Evolutionary conservation across 2,113 vertebrate genomes (phyloP), one percentile per base, ranked within the genome.

Genomic region (Vicugna pacos): DNA sequence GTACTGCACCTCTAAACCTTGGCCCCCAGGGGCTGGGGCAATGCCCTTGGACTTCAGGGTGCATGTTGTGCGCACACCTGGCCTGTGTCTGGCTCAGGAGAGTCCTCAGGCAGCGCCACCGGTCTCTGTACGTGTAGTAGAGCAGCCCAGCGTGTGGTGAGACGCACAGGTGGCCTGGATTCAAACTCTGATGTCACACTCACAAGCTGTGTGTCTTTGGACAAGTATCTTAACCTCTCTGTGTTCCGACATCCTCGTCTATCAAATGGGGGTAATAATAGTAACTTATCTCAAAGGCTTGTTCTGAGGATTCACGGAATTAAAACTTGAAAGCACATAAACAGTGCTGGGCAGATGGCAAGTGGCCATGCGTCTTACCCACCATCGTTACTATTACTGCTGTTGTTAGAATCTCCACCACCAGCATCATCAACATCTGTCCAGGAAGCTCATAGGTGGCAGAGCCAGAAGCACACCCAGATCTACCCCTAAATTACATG

Each of bases 111-210:
- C 32, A 35, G 3, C 38, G 58, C 19, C 64, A 20, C 16, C 5
- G 6, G 42, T 19, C 65, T 64, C 6, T 79, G 54, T 4, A 8
- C 2, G 19, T 11, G 13, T 0, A 32, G 30, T 0, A 0, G 8
- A 30, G 17, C 32, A 4, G 6, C 12, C 7, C 14, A 42, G 38
- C 38, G 28, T 0, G 7, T 22, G n/a, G 32, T 15, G 54, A n/a
- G n/a, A 50, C 89, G 79, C 32, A 12, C 46, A 38, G 8, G 26
- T 5, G 6, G 17, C 65, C 62, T 11, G 1, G 22, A n/a, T 50
- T 70, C 70, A n/a, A 12, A n/a, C 14, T 48, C 52, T 4, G 16
- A 17, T 4, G 1, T 16, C 32, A 20, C 6, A 6, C 32, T 81
- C 52, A 10, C 56, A 7, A n/a, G n/a, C 28, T 62, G n/a, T 87